Evolutionary conservation across 2,113 vertebrate genomes (phyloP).

Genomic region (Actinemys pallida): DNA sequence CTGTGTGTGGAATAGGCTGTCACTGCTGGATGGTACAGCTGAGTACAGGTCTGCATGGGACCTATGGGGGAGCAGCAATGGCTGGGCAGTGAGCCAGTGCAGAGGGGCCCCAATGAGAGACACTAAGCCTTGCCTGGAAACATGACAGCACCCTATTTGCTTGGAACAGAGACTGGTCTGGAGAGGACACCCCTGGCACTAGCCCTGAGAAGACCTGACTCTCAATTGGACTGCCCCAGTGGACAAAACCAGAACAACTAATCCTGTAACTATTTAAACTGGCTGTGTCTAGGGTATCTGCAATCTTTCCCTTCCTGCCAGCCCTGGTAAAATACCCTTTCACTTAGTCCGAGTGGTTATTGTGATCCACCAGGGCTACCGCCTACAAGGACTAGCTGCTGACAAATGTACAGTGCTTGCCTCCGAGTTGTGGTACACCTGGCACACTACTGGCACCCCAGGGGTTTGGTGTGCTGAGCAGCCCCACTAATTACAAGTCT

Average conservation of each 20-base stretch:
- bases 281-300: background rate
- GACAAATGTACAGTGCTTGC: background rate
- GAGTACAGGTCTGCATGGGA: background rate
- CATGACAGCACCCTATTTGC: background rate
- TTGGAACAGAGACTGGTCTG: background rate
- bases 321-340: background rate
- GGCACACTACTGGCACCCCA: background rate
- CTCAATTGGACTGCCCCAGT: background rate
- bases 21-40: background rate
- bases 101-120: background rate
- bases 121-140: background rate
- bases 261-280: background rate
- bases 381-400: background rate
- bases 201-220: background rate
- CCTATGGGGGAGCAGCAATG: background rate
- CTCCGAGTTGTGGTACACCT: background rate
- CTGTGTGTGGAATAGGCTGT: background rate
- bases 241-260: background rate
- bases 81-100: background rate
- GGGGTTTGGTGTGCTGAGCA: background rate
- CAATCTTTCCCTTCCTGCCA: background rate
- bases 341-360: background rate
- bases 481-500: conserved; percentile 19
- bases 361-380: background rate
- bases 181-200: background rate